These are phyloP conservation scores for Lymantria dispar DNA, from an alignment of 2,888 invertebrate species.

Conservation along the genomic window DNA sequence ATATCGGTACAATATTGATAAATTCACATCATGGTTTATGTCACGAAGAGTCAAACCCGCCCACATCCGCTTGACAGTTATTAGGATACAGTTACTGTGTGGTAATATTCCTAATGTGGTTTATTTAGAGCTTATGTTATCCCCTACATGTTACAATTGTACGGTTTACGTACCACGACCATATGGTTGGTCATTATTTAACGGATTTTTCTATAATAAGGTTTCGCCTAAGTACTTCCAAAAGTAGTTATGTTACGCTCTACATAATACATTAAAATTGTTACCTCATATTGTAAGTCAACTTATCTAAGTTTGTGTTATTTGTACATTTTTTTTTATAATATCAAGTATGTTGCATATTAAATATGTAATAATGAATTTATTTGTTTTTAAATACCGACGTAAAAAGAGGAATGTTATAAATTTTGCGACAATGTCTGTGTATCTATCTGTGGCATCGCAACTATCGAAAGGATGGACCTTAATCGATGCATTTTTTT, in stretches of 20 bases:
- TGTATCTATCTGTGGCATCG: too few species aligned
- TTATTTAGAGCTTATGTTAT: conserved; percentile 10
- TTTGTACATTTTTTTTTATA: background rate
- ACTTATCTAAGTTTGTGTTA: background rate
- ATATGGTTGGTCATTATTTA: conserved; percentile 6
- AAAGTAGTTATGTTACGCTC: background rate
- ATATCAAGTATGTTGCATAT: background rate
- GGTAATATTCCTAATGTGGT: conserved; percentile 13
- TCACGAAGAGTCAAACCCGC: conserved; percentile 16
- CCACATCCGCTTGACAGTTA: conserved; percentile 31
- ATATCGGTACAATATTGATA: conserved; percentile 15
- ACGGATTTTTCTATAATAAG: background rate
- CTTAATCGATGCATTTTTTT: too few species aligned
- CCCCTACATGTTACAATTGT: background rate
- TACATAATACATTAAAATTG: background rate
- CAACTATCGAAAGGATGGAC: too few species aligned
- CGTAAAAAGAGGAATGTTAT: too few species aligned
- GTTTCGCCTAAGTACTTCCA: background rate
- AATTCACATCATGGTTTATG: background rate
- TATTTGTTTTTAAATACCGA: too few species aligned
- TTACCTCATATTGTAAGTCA: background rate
- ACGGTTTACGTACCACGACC: conserved; percentile 10
- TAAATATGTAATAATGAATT: too few species aligned
- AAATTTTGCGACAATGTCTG: too few species aligned
- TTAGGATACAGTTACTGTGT: conserved; percentile 22